Conservation (phyloP, 1,140 invertebrate species). For the Ostrea denselamellosa region DNA sequence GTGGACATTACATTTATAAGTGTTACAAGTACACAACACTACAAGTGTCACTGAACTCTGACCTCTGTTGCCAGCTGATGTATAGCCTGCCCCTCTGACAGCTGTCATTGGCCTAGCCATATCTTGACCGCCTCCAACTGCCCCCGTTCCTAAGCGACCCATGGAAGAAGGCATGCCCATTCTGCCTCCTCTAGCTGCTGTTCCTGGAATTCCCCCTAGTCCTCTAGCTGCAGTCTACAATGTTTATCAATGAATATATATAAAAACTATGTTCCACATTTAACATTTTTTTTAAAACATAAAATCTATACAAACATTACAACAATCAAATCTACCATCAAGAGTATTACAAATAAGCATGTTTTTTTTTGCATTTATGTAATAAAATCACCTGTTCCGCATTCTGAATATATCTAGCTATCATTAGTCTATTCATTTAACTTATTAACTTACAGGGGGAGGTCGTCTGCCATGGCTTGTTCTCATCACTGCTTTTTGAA, state of each 20-base stretch:
- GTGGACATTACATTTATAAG: background rate
- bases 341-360: too few relatives aligned
- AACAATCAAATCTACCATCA: too few relatives aligned
- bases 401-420: too few relatives aligned
- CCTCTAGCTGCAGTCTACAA: slow-evolving; percentile 28
- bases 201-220: slow-evolving; percentile 62
- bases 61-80: slow-evolving; percentile 83
- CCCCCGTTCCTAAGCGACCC: slow-evolving; percentile 75
- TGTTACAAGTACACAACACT: background rate
- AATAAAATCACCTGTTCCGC: too few relatives aligned
- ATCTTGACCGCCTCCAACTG: slow-evolving; percentile 70
- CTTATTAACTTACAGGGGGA: slow-evolving; percentile 77
- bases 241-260: background rate
- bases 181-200: slow-evolving; percentile 75
- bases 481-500: slow-evolving; percentile 84
- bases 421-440: too few relatives aligned
- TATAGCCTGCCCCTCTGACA: slow-evolving; percentile 96
- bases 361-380: too few relatives aligned
- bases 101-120: slow-evolving; percentile 93
- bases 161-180: slow-evolving; percentile 75
- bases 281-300: too few relatives aligned
- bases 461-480: slow-evolving; percentile 83
- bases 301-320: too few relatives aligned
- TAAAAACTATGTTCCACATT: too few relatives aligned
- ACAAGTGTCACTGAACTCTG: background rate